Percentiles rank a stretch among this genome's conserved stretches.
Conservation (phyloP, 2,888 invertebrate species). For the Drosophila macrospina region DNA sequence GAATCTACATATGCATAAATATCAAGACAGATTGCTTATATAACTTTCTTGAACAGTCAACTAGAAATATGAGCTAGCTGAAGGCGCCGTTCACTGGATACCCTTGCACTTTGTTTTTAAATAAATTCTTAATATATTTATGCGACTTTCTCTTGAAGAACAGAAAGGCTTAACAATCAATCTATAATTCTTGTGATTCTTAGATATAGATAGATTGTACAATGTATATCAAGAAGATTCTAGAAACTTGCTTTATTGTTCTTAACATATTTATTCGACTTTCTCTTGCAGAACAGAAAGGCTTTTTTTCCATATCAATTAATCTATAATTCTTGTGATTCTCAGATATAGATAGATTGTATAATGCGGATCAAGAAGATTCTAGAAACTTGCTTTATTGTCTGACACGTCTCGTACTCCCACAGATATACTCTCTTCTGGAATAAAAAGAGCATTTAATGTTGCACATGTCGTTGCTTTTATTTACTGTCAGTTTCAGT, state of each 20-base stretch:
- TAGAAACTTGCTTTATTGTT: too few species aligned
- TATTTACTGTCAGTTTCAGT: constrained; percentile 25
- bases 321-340: too few species aligned
- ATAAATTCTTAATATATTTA: neutral
- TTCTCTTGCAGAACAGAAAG: neutral
- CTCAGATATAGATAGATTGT: too few species aligned
- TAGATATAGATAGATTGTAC: too few species aligned
- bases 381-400: too few species aligned
- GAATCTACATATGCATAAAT: neutral
- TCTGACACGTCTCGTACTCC: too few species aligned
- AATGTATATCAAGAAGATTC: too few species aligned
- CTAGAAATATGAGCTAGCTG: neutral
- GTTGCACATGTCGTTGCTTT: neutral
- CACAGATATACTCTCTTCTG: too few species aligned
- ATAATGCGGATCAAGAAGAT: too few species aligned
- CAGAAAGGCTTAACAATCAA: neutral
- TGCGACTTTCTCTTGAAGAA: neutral
- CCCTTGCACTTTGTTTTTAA: neutral
- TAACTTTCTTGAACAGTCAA: neutral
- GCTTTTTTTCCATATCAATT: too few species aligned
- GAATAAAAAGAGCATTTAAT: neutral
- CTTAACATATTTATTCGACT: neutral
- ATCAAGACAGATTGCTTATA: neutral
- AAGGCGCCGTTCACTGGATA: neutral
- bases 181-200: too few species aligned